A percentile compares a stretch with the other conserved stretches of the same genome.
phyloP scores from a whole-genome alignment of 1,140 invertebrate species.

The Aphidius gifuensis region DNA sequence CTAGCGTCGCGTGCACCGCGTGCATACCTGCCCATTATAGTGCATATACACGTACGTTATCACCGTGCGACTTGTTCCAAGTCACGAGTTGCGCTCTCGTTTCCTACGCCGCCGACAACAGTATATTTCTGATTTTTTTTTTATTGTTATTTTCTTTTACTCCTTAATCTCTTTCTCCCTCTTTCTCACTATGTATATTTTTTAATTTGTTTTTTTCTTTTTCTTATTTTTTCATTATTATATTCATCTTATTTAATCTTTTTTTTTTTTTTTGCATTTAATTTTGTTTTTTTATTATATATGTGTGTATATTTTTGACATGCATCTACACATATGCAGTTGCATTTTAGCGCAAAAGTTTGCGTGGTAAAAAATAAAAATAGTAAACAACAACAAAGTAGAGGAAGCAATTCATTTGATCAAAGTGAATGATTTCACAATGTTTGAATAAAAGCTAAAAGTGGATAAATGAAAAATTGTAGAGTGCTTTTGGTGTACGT shows the following conservation, averaged over 20 bases:
- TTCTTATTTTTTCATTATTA: background rate
- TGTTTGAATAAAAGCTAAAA: background rate
- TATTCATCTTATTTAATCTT: background rate
- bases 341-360: no score
- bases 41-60: constrained; percentile 21
- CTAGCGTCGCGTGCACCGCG: constrained; percentile 24
- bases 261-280: background rate
- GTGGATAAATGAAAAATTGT: no score
- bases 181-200: background rate
- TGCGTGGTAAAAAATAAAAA: no score
- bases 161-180: background rate
- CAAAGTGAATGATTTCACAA: constrained; percentile 10
- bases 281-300: background rate
- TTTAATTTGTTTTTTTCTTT: constrained; percentile 1
- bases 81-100: constrained; percentile 24
- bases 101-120: constrained; percentile 20
- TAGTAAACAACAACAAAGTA: background rate
- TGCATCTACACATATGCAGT: no score
- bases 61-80: constrained; percentile 25
- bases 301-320: no score
- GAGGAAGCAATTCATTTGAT: constrained; percentile 14
- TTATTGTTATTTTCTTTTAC: background rate
- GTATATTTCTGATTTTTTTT: background rate
- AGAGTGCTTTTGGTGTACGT: no score
- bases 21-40: constrained; percentile 26